Percentiles rank a stretch among this genome's conserved stretches.
Evolutionary conservation across 1,140 invertebrate genomes (phyloP).

Genomic region (Pygmarrhopalites habei): DNA sequence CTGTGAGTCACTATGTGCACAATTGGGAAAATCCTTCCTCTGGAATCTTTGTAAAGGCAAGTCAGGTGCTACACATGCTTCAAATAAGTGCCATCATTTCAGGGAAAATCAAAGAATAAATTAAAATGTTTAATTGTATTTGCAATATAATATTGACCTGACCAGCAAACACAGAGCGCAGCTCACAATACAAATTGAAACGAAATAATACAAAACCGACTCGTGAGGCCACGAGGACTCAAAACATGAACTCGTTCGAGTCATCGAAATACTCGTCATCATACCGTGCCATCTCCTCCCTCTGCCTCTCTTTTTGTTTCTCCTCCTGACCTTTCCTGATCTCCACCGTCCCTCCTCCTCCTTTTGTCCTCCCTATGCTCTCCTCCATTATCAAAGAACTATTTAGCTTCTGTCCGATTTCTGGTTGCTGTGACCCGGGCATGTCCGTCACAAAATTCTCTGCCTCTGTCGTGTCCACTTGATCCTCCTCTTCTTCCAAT

Average conservation of each 20-base stretch:
- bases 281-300: neutral
- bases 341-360: neutral
- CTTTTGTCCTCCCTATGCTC: neutral
- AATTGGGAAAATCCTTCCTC: no score
- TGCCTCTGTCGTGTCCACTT: neutral
- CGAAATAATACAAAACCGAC: neutral
- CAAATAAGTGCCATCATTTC: no score
- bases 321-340: neutral
- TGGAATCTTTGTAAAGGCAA: no score
- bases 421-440: no score
- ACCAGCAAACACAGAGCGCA: neutral
- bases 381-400: neutral
- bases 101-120: neutral
- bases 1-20: no score
- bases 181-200: neutral
- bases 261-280: conserved; percentile 8
- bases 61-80: no score
- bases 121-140: neutral
- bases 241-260: neutral
- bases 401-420: neutral
- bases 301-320: neutral
- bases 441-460: neutral
- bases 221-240: no score
- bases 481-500: neutral
- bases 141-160: neutral